Percentiles rank a stretch among this genome's conserved stretches.
These are phyloP conservation scores for Syncerus caffer DNA, from an alignment of 2,797 vertebrate species.

Conservation along the genomic window DNA sequence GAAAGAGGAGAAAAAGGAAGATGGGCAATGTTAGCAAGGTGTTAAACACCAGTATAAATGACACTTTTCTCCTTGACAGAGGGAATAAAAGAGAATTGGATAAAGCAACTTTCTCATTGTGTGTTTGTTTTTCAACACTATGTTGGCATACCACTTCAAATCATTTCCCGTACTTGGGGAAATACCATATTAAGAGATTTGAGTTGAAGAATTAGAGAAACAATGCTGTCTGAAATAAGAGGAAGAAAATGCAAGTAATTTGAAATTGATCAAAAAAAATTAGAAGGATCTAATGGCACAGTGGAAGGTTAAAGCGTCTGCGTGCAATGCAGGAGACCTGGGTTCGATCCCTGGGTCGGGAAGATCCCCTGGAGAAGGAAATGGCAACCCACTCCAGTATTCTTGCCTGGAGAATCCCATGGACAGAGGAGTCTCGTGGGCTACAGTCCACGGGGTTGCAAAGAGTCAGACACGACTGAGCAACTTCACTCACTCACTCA, in stretches of 20 bases:
- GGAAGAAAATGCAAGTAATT: background rate
- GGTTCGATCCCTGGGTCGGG: too few relatives aligned
- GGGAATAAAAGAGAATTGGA: background rate
- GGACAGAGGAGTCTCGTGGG: too few relatives aligned
- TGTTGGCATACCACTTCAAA: background rate
- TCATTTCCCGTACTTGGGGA: background rate
- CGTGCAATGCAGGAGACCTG: too few relatives aligned
- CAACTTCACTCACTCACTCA: too few relatives aligned
- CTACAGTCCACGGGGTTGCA: too few relatives aligned
- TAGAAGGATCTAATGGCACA: background rate
- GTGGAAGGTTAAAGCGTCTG: too few relatives aligned
- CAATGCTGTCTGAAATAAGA: background rate
- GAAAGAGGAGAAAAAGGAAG: background rate
- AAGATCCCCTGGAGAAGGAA: too few relatives aligned
- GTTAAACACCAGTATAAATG: background rate
- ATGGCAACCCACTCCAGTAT: too few relatives aligned
- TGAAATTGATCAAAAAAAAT: background rate
- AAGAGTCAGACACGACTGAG: too few relatives aligned
- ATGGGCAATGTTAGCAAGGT: background rate
- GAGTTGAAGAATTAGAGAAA: background rate
- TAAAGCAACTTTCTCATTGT: background rate
- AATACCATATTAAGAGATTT: background rate
- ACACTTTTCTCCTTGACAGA: background rate
- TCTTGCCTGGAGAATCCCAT: too few relatives aligned
- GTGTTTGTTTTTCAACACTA: background rate